These are phyloP conservation scores for Sprattus sprattus DNA, from an alignment of 2,113 vertebrate genomes.

Conservation along the genomic window DNA sequence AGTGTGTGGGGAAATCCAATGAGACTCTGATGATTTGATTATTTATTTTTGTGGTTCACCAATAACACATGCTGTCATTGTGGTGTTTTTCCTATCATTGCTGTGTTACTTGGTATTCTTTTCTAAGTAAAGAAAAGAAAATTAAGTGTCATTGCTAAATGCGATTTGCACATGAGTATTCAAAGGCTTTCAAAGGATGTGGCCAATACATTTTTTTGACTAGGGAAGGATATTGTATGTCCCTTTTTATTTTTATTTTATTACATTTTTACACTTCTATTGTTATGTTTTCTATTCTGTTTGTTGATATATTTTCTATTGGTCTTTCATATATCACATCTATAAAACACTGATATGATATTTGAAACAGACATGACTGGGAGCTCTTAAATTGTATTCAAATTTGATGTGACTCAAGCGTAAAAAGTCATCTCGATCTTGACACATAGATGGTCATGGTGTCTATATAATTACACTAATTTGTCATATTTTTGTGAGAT, in stretches of 20 bases:
- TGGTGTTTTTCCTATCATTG: slow-evolving; percentile 14
- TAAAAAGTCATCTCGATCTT: too few relatives aligned
- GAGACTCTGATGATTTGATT: slow-evolving; percentile 17
- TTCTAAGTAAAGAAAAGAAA: background rate
- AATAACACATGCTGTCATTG: slow-evolving; percentile 30
- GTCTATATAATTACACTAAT: background rate
- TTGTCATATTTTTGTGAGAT: background rate
- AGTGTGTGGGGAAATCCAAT: background rate
- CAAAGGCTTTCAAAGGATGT: background rate
- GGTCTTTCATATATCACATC: background rate
- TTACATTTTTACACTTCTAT: background rate
- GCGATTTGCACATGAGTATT: slow-evolving; percentile 26
- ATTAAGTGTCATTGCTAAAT: slow-evolving; percentile 36
- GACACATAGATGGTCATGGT: background rate
- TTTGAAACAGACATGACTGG: background rate
- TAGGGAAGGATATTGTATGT: slow-evolving; percentile 33
- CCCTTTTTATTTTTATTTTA: background rate
- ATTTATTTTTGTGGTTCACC: slow-evolving; percentile 37
- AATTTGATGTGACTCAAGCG: too few relatives aligned
- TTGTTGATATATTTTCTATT: background rate
- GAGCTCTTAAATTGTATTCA: background rate
- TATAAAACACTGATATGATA: background rate
- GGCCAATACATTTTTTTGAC: background rate
- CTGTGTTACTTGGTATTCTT: slow-evolving; percentile 1
- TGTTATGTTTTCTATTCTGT: background rate